Evolutionary conservation across 2,797 vertebrate species (phyloP).

Genomic region (Centroberyx gerrardi): DNA sequence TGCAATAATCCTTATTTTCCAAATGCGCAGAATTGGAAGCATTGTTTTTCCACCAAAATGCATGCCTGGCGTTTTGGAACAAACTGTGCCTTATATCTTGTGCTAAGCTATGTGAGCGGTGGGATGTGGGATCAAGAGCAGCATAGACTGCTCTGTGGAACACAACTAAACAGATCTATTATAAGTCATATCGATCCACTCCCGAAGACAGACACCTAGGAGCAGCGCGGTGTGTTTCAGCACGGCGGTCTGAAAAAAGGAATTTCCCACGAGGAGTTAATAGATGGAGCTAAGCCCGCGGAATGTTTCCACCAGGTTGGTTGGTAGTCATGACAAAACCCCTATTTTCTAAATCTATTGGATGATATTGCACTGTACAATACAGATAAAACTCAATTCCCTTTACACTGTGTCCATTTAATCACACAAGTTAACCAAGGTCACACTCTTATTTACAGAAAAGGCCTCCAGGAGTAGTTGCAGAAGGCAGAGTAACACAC

Average conservation of each 20-base stretch:
- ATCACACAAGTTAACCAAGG: conserved; percentile 59
- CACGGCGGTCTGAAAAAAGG: conserved; percentile 63
- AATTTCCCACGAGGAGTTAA: conserved; percentile 70
- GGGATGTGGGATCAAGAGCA: conserved; percentile 59
- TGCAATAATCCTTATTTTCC: no score
- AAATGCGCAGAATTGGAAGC: no score
- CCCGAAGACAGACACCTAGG: conserved; percentile 64
- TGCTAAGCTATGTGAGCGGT: conserved; percentile 60
- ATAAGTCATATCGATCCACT: conserved; percentile 75
- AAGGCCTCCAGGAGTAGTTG: conserved; percentile 11
- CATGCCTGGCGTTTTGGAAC: background rate
- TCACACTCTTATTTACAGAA: conserved; percentile 42
- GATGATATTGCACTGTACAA: conserved; percentile 25
- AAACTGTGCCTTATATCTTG: conserved; percentile 46
- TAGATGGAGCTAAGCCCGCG: conserved; percentile 63
- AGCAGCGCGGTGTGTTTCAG: conserved; percentile 63
- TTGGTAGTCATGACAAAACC: conserved; percentile 47
- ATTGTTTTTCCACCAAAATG: no score
- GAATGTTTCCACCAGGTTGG: conserved; percentile 48
- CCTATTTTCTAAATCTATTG: conserved; percentile 3
- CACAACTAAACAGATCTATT: conserved; percentile 75
- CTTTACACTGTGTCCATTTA: conserved; percentile 29
- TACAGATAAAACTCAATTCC: conserved; percentile 11
- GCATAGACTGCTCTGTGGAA: conserved; percentile 59
- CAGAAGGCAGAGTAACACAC: conserved; percentile 17